Evolutionary conservation across 1,140 invertebrate genomes (phyloP), one percentile per base, ranked within the genome.

Genomic region (Habropoda laboriosa): DNA sequence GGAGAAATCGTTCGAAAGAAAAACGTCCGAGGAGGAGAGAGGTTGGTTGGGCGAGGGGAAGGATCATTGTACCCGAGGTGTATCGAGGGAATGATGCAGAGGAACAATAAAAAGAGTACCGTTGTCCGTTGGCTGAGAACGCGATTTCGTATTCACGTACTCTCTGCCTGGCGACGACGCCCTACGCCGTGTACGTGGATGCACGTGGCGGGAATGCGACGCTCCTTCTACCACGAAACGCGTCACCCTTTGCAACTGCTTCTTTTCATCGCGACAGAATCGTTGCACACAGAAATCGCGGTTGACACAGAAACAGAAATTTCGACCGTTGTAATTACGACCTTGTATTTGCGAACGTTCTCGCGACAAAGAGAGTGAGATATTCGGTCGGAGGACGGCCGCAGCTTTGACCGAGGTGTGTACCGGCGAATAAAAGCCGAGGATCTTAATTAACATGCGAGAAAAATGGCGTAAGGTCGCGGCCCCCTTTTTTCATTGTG

Each of bases 101-200:
- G 24, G 16, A 27, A 49, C 42, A 67, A 73, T 58, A 47, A 49
- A 82, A 68, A 13, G 40, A 73, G 71, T 88, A 86, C 85, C 86
- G 83, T 90, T 86, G 82, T 61, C 32, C 47, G 51, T 70, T 63
- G 60, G 45, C 45, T 60, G 72, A 57, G 71, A 42, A 76, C 74
- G 30, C 18, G 55, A 87, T 87, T 87, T 82, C 49, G 81, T 83
- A 82, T 85, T 67, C 79, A 42, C 63, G 79, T 76, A 27, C 57
- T 27, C 57, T 27, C 49, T 49, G 40, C n/a, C 45, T 27, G 27
- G 53, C 63, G 61, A n/a, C 66, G 49, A 42, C 51, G 38, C 42
- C 63, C 64, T 30, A 32, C 66, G 24, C 13, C 61, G 12, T 8
- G 49, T 45, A 42, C 53, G 32, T 18, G 42, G 58, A 57, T 78